A percentile compares a stretch with the other conserved stretches of the same genome.
Evolutionary conservation across 2,888 invertebrate species (phyloP).

Genomic region (Drosophila yooni): DNA sequence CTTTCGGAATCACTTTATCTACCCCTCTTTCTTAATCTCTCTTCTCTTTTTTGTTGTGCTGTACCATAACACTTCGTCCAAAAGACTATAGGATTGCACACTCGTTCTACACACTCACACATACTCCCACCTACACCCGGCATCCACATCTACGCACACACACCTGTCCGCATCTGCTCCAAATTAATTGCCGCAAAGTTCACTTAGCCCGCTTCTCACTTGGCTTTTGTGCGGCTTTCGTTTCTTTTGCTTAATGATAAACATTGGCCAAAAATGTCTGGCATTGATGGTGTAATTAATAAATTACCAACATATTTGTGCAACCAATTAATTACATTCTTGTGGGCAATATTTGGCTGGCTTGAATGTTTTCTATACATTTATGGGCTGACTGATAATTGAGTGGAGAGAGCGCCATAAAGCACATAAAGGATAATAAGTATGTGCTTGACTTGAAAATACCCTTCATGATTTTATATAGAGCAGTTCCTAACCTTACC

Average conservation of each 20-base stretch:
- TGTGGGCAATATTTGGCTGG: conserved; percentile 5
- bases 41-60: conserved; percentile 21
- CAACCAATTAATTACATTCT: conserved; percentile 74
- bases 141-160: conserved; percentile 13
- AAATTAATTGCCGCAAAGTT: conserved; percentile 65
- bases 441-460: not conserved
- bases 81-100: conserved; percentile 14
- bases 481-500: not conserved
- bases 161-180: conserved; percentile 52
- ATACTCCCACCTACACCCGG: conserved; percentile 27
- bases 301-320: conserved; percentile 66
- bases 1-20: conserved; percentile 38
- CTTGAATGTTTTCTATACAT: conserved; percentile 27
- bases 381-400: conserved; percentile 15
- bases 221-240: conserved; percentile 17
- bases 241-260: conserved; percentile 42
- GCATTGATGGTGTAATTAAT: conserved; percentile 73
- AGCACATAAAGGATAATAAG: not conserved
- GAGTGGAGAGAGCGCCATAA: conserved; percentile 3
- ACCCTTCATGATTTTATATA: not conserved
- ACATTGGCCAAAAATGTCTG: conserved; percentile 52
- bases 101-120: not conserved
- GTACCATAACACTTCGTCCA: conserved; percentile 42
- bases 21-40: conserved; percentile 7
- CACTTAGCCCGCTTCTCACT: conserved; percentile 6